Base-by-base conservation (phyloP, 2,888 invertebrate species). In the Deilephila porcellus region DNA sequence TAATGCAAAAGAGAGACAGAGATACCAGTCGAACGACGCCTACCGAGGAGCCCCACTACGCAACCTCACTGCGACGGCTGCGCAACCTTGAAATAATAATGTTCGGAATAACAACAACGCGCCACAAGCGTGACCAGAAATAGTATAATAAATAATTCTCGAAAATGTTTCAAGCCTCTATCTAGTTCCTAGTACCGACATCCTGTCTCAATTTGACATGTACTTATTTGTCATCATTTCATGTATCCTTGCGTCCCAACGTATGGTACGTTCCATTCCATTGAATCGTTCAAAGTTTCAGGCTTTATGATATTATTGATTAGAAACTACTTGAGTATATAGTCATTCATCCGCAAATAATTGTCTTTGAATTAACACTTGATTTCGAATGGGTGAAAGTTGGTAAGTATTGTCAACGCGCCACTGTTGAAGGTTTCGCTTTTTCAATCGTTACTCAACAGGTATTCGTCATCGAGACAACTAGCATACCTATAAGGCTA, bases 81-180 rank as follows among this genome's bases (percentile, higher is more conserved):
- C 89, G 90, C 94, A 94, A 94, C 94, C 94, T 94, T 94, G 94
- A 94, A 94, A 94, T 94, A 94, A 94, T 94, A 94, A 94, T 94
- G 94, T 93, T 92, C 92, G 90, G 94, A 93, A 94, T 94, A 94
- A 91, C 91, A 92, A 93, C 93, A 94, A 92, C 93, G 93, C 92
- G 93, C 92, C 91, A 91, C 91, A 92, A 93, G 92, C 94, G 92
- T 93, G 93, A 93, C 93, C 93, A 93, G 92, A 93, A 92, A 93
- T 93, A 92, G 87, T 91, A 90, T 92, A 90, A 89, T 90, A 89
- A 90, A 90, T 89, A 91, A 90, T 90, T 90, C 90, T 90, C 89
- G 79, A 91, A 88, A 90, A 89, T 85, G 85, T 90, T 90, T 85
- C 83, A 88, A 89, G 83, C 87, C 88, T 87, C 81, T 85, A 85